phyloP scores from a whole-genome alignment of 2,888 invertebrate genomes.

The Loripinus fragilis region DNA sequence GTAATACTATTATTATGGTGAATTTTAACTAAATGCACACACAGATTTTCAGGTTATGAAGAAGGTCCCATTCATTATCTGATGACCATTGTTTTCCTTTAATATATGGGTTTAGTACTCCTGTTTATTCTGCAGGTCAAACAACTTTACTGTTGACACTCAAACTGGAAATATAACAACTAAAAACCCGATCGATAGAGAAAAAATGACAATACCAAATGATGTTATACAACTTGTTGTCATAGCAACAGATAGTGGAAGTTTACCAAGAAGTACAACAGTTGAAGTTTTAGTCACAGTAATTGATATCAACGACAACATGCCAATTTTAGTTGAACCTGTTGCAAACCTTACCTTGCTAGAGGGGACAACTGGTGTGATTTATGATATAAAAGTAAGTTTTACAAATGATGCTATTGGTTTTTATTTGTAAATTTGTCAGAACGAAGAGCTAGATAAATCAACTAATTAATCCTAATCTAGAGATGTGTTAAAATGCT shows the following conservation, averaged over 20 bases:
- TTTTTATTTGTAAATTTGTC: too few species aligned
- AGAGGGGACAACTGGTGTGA: background rate
- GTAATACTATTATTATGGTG: too few species aligned
- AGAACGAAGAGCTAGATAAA: too few species aligned
- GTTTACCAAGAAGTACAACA: background rate
- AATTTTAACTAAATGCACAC: too few species aligned
- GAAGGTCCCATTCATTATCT: too few species aligned
- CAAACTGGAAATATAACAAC: background rate
- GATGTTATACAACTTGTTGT: background rate
- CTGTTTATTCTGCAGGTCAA: background rate
- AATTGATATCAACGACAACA: background rate
- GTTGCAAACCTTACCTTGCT: background rate
- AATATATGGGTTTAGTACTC: too few species aligned
- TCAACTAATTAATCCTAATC: too few species aligned
- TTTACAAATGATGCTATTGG: too few species aligned
- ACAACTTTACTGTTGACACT: background rate
- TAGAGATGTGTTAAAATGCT: too few species aligned
- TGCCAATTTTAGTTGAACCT: background rate
- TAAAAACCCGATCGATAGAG: background rate
- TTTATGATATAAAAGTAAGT: background rate
- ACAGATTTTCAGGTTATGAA: too few species aligned
- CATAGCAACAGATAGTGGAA: slow-evolving; percentile 1
- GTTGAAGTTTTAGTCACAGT: background rate
- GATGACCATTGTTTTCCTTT: too few species aligned
- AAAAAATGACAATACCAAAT: background rate